A percentile compares a stretch with the other conserved stretches of the same genome.
phyloP scores from a whole-genome alignment of 2,797 vertebrate species.

The Coranthus polyacanthus region DNA sequence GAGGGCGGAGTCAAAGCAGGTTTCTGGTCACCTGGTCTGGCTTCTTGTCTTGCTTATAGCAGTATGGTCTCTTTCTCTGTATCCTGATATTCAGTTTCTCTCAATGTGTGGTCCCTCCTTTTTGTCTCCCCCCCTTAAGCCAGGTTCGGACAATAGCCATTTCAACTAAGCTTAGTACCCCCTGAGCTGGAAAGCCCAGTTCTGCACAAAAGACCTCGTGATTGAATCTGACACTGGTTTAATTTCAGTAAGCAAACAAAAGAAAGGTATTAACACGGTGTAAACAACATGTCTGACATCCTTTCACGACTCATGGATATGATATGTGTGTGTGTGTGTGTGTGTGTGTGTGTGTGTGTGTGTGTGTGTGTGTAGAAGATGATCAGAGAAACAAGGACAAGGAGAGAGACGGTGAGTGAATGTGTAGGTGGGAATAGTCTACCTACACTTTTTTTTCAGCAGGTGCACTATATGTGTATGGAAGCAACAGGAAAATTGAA shows the following conservation, averaged over 20 bases:
- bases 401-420: neutral
- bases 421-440: neutral
- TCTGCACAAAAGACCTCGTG: slow-evolving; percentile 39
- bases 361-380: slow-evolving; percentile 16
- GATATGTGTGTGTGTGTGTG: slow-evolving; percentile 19
- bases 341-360: slow-evolving; percentile 17
- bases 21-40: slow-evolving; percentile 34
- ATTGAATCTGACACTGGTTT: slow-evolving; percentile 57
- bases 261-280: slow-evolving; percentile 28
- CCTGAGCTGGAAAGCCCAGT: slow-evolving; percentile 25
- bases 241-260: slow-evolving; percentile 55
- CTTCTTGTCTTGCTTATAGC: slow-evolving; percentile 8
- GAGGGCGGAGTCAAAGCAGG: slow-evolving; percentile 23
- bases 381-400: slow-evolving; percentile 4
- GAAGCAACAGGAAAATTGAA: slow-evolving; percentile 10
- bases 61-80: neutral
- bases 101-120: neutral
- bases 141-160: slow-evolving; percentile 23
- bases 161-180: slow-evolving; percentile 37
- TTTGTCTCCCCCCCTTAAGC: slow-evolving; percentile 10
- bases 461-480: slow-evolving; percentile 1
- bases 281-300: slow-evolving; percentile 37
- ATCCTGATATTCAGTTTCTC: slow-evolving; percentile 8
- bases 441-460: too few species aligned
- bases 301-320: neutral